Evolutionary conservation across 2,797 vertebrate species (phyloP), one percentile per base, ranked within the genome.

Genomic region (Enteromius fasciolatus): DNA sequence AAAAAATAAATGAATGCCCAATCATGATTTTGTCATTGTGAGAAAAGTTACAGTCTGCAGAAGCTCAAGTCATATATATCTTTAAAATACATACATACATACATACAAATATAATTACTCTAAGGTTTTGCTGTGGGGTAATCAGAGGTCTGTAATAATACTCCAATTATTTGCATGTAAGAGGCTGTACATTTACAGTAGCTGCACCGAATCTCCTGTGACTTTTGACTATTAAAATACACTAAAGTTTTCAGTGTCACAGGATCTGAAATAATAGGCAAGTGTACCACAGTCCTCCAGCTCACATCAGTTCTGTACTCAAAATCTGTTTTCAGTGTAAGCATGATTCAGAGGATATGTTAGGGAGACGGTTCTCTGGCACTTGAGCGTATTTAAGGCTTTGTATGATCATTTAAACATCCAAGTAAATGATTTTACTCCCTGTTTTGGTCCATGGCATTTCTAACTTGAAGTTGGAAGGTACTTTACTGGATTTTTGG

Each of bases 371-470:
- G 52, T 84, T 15, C 3, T 50, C 20, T 50, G 80, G 70, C 57
- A 74, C 41, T 83, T 79, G 39, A 76, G 66, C 17, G 52, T 31
- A 80, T 67, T 82, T 84, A 85, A 84, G 87, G 85, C 79, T 85
- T 83, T 63, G 44, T 70, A 31, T 50, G 28, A 81, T 25, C 28
- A 83, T 79, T 63, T 80, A 73, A 72, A 20, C 75, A 81, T 76
- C 81, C 83, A 76, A 11, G 70, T 79, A 88, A 86, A 86, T 67
- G 78, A 20, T 76, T 74, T 10, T 39, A 5, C 18, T 81, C 61
- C 36, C 28, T 23, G 48, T 66, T 87, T 87, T 88, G 87, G 87
- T 88, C 87, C 87, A 83, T 83, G 25, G 74, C 25, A 72, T 84
- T 63, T 73, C 36, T 50, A 33, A 20, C 59, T 57, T 57, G 12